Base-by-base conservation (phyloP, 2,797 vertebrate species). In the Rhadinocentrus ornatus region DNA sequence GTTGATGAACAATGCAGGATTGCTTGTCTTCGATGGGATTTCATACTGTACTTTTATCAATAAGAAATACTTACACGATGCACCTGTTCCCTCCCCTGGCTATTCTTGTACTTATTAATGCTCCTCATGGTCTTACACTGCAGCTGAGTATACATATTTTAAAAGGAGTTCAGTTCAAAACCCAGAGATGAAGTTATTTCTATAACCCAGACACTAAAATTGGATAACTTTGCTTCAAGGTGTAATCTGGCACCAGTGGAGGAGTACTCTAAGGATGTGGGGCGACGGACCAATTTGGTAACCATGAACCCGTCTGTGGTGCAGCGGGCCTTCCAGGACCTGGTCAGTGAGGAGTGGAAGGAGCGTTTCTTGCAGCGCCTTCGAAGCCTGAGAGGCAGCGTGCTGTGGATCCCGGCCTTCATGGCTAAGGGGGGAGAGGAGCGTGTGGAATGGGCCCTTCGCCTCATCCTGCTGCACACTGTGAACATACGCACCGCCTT, bases 231-330 rank as follows among this genome's bases (percentile, higher is more conserved):
- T 68, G 16, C 61, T 55, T 76, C 0, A 71, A 99, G 98, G 89
- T 99, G 98, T 89, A 99, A 99, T 81, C 91, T 99, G 89, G 98
- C 98, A n/a, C 98, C 97, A 0, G 96, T 99, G 80, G 96, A 97
- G 86, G 96, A 97, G 46, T 99, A 94, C 70, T 93, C 92, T 0
- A 86, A 39, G 71, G 97, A 99, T 0, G 98, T 99, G 71, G 98
- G 98, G 1, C 77, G 83, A 74, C 95, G 95, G 84, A 98, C 96
- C 0, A 95, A 95, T 87, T 87, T 99, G 90, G 97, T 99, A 87
- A 99, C 97, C 2, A 99, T 99, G 98, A 99, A 99, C 89, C 98
- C 97, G 0, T 99, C 97, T 0, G 97, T 99, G 89, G 96, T 99
- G 80, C 97, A 99, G 76, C 94, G 98, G 4, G 97, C 97, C 81